Percentiles rank a stretch among this genome's conserved stretches.
These are phyloP conservation scores for Magallana angulata DNA, from an alignment of 1,140 invertebrate species.

Conservation along the genomic window DNA sequence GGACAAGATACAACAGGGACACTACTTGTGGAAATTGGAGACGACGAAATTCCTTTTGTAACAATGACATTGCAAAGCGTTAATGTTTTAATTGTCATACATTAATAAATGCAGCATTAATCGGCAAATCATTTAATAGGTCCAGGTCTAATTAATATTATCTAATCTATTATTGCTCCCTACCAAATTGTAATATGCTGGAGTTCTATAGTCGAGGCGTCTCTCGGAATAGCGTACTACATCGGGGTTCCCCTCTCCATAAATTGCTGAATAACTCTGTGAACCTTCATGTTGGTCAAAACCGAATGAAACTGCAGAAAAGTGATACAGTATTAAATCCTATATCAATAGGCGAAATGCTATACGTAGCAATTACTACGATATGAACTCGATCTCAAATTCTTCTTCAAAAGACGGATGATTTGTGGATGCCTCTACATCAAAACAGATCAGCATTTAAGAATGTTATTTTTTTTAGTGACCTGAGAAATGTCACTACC, in stretches of 20 bases:
- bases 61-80: slow-evolving; percentile 23
- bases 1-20: slow-evolving; percentile 16
- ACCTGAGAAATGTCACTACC: not conserved
- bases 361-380: slow-evolving; percentile 30
- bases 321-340: slow-evolving; percentile 31
- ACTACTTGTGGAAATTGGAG: not conserved
- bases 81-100: slow-evolving; percentile 25
- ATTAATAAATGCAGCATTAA: not conserved
- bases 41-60: slow-evolving; percentile 22
- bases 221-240: not conserved
- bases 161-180: slow-evolving; percentile 2
- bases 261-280: slow-evolving; percentile 17
- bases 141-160: slow-evolving; percentile 31
- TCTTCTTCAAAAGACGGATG: slow-evolving; percentile 20
- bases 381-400: slow-evolving; percentile 29
- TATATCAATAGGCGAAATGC: slow-evolving; percentile 27
- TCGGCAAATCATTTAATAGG: not conserved
- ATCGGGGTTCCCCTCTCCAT: not conserved
- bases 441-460: not conserved
- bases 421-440: slow-evolving; percentile 27
- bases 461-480: not conserved
- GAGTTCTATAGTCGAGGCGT: not conserved
- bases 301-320: slow-evolving; percentile 24
- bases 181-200: not conserved
- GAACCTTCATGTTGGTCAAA: slow-evolving; percentile 33